phyloP scores from a whole-genome alignment of 2,113 vertebrate genomes.

The Australoheros scitulus region DNA sequence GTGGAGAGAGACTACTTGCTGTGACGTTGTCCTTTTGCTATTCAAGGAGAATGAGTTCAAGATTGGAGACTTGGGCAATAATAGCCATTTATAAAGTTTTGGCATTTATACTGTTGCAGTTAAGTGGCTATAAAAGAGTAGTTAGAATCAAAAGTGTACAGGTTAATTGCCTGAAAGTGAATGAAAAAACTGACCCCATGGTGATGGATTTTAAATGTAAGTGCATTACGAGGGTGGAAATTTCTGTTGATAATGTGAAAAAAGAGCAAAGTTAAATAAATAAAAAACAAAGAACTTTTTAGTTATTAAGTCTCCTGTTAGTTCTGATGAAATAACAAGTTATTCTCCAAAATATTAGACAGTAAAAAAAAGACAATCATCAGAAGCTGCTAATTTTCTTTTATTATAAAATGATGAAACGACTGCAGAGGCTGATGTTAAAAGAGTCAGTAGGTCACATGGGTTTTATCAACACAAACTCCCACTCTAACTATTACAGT shows the following conservation, averaged over 20 bases:
- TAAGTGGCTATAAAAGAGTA: slow-evolving; percentile 44
- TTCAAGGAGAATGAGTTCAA: slow-evolving; percentile 24
- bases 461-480: background rate
- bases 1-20: background rate
- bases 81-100: slow-evolving; percentile 30
- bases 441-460: background rate
- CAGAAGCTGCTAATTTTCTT: background rate
- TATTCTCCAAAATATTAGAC: background rate
- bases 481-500: background rate
- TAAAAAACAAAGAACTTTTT: background rate
- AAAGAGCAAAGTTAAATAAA: background rate
- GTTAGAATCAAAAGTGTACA: slow-evolving; percentile 6
- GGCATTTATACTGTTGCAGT: background rate
- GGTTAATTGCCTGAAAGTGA: slow-evolving; percentile 29
- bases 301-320: background rate
- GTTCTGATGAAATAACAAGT: background rate
- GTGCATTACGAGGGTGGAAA: background rate
- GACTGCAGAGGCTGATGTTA: background rate
- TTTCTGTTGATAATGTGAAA: background rate
- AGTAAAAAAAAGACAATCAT: no score
- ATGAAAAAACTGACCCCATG: background rate
- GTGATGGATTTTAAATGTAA: background rate
- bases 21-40: background rate
- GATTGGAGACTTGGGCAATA: background rate
- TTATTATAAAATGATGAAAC: background rate